These are phyloP conservation scores for Tautogolabrus adspersus DNA, from an alignment of 2,113 vertebrate species.

Conservation along the genomic window DNA sequence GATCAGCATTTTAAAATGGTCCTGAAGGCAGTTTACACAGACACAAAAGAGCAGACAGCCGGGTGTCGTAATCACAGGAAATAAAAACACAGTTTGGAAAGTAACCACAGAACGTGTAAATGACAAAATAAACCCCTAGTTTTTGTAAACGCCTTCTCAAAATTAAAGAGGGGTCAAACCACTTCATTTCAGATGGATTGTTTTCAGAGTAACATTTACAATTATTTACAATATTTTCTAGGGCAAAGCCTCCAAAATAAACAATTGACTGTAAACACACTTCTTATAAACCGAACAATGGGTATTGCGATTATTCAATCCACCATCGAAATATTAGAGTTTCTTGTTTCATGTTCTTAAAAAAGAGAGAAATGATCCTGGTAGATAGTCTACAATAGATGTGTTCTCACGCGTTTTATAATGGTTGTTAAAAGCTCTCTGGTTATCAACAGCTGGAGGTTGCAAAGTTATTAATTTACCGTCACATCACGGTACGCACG, in stretches of 20 bases:
- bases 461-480: conserved; percentile 48
- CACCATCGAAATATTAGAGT: too few species aligned
- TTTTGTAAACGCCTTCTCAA: background rate
- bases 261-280: too few species aligned
- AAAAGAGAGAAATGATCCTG: too few species aligned
- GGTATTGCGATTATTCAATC: too few species aligned
- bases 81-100: background rate
- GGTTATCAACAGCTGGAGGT: conserved; percentile 31
- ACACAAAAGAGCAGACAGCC: background rate
- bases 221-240: too few species aligned
- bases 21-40: background rate
- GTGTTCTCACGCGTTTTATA: too few species aligned
- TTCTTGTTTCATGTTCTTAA: too few species aligned
- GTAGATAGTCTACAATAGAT: too few species aligned
- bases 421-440: background rate
- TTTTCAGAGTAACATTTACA: too few species aligned
- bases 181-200: too few species aligned
- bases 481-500: conserved; percentile 7
- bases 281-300: too few species aligned
- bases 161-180: background rate
- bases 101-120: background rate
- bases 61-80: background rate
- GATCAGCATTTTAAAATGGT: background rate
- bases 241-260: too few species aligned
- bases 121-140: background rate